These are phyloP conservation scores for Tortricodes alternella DNA, from an alignment of 2,888 invertebrate genomes.

Conservation along the genomic window DNA sequence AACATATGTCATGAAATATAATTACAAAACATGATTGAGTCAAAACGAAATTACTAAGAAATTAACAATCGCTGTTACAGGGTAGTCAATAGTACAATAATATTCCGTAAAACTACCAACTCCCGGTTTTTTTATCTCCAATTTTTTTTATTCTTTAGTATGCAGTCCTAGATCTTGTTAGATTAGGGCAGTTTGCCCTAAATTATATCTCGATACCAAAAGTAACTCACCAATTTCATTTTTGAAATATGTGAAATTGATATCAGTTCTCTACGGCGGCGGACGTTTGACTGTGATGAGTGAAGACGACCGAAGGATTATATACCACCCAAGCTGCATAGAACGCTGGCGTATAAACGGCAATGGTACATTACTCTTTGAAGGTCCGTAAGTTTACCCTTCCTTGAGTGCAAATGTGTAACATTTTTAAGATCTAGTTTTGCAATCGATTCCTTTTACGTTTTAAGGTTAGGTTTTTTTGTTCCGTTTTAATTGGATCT, in stretches of 20 bases:
- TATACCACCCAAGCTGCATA: constrained; percentile 62
- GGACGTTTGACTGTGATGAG: constrained; percentile 66
- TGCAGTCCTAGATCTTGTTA: too few relatives aligned
- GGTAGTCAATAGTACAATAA: too few relatives aligned
- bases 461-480: constrained; percentile 31
- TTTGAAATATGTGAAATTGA: constrained; percentile 41
- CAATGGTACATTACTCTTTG: constrained; percentile 45
- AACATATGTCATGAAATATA: too few relatives aligned
- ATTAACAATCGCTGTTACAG: too few relatives aligned
- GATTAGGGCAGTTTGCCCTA: too few relatives aligned
- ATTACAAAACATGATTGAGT: too few relatives aligned
- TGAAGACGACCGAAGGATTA: constrained; percentile 52
- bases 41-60: too few relatives aligned
- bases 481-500: constrained; percentile 23
- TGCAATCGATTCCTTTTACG: constrained; percentile 28
- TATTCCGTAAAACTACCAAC: too few relatives aligned
- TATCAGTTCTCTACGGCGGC: constrained; percentile 51
- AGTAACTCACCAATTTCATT: constrained; percentile 77
- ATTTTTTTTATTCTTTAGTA: not conserved
- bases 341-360: constrained; percentile 56
- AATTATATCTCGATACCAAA: not conserved
- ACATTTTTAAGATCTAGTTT: constrained; percentile 30
- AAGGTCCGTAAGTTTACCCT: constrained; percentile 47
- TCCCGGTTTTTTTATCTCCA: too few relatives aligned
- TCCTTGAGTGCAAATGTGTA: constrained; percentile 54